These are phyloP conservation scores for Cheilosia variabilis DNA, from an alignment of 2,888 invertebrate species.

Conservation along the genomic window DNA sequence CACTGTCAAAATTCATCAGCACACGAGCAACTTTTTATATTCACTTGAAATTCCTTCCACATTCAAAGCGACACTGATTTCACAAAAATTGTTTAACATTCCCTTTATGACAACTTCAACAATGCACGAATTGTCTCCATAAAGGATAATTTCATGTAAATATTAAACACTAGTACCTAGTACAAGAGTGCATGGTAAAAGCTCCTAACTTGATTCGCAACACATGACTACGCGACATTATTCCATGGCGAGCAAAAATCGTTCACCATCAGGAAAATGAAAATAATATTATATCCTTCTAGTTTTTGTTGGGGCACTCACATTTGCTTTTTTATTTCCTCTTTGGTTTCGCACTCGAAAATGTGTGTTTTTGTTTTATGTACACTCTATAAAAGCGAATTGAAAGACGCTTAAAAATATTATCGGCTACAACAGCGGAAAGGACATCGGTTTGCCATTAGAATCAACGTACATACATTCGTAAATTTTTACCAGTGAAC, in stretches of 20 bases:
- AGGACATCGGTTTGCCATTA: slow-evolving; percentile 53
- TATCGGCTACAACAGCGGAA: neutral
- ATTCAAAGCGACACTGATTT: slow-evolving; percentile 12
- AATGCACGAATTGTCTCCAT: slow-evolving; percentile 17
- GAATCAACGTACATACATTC: slow-evolving; percentile 4
- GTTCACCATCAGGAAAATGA: slow-evolving; percentile 6
- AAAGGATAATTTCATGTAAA: slow-evolving; percentile 42
- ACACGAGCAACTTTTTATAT: neutral
- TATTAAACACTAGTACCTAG: slow-evolving; percentile 11
- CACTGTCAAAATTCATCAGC: slow-evolving; percentile 13
- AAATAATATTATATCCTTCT: slow-evolving; percentile 16
- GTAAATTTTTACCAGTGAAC: slow-evolving; percentile 39
- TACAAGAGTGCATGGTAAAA: slow-evolving; percentile 12
- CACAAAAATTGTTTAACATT: slow-evolving; percentile 4
- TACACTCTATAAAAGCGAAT: neutral
- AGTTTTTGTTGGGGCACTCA: neutral
- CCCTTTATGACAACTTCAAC: slow-evolving; percentile 16
- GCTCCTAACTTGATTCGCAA: slow-evolving; percentile 20
- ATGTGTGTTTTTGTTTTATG: slow-evolving; percentile 2
- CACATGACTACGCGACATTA: slow-evolving; percentile 30
- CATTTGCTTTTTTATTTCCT: neutral
- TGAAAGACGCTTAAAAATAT: neutral
- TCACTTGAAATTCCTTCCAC: neutral
- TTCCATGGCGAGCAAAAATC: slow-evolving; percentile 13
- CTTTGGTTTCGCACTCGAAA: neutral